phyloP scores from a whole-genome alignment of 2,113 vertebrate genomes.

The Cyanoliseus patagonus region DNA sequence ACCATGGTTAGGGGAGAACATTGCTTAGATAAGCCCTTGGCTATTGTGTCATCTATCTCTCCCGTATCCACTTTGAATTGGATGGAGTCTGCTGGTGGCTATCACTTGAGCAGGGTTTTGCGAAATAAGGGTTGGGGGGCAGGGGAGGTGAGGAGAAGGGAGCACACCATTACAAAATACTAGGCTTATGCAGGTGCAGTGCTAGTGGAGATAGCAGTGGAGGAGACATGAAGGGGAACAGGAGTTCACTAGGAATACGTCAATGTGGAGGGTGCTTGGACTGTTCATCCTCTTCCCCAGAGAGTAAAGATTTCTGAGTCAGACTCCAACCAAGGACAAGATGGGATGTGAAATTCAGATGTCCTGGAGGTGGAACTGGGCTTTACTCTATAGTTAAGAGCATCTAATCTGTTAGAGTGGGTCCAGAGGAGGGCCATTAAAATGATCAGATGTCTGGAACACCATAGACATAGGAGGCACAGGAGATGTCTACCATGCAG shows the following conservation, averaged over 20 bases:
- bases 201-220: neutral
- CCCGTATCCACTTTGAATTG: neutral
- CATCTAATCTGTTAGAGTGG: neutral
- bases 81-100: neutral
- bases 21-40: neutral
- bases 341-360: neutral
- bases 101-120: neutral
- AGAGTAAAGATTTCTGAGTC: neutral
- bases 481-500: neutral
- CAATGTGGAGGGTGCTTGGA: neutral
- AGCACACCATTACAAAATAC: neutral
- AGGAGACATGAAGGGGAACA: neutral
- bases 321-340: neutral
- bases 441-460: neutral
- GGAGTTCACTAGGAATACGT: neutral
- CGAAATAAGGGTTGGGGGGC: neutral
- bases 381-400: neutral
- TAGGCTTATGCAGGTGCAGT: neutral
- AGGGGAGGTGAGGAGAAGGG: neutral
- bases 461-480: neutral
- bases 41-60: neutral
- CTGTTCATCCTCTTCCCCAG: neutral
- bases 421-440: neutral
- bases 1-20: neutral
- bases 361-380: neutral